Evolutionary conservation across 2,113 vertebrate genomes (phyloP), one percentile per base, ranked within the genome.

Genomic region (Epinephelus moara): DNA sequence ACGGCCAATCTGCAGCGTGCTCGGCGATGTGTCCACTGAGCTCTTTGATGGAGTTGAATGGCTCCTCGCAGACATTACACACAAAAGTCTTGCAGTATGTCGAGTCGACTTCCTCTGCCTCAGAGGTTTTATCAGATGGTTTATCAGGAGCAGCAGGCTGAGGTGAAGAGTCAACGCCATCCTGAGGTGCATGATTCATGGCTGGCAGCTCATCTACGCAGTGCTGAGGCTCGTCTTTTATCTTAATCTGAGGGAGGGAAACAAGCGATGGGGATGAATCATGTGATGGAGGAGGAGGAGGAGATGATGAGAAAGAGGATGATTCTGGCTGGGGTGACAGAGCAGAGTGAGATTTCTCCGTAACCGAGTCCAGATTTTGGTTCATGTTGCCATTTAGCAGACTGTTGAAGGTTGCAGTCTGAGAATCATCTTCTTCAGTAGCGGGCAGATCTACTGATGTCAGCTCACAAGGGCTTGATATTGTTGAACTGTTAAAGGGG

Each of bases 21-120:
- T 95, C 82, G 12, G 94, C 82, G 70, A 98, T 96, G 90, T 99
- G 98, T 67, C 97, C 97, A 4, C 96, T 96, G 72, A 99, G 97
- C 85, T 98, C 97, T 92, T 99, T 99, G 92, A 99, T 99, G 78
- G 98, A 98, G 79, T 94, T 92, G 59, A 98, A 99, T 45, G 98
- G 97, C 74, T 95, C 95, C 86, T 99, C 96, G 25, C 98, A 99
- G 75, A 99, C 98, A 63, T 99, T 99, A 90, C 98, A 99, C 85
- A 98, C 96, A 91, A 99, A 99, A 69, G 92, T 97, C 94, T 97
- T 99, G 89, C 90, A 96, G 89, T 98, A 99, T 0, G 93, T 92
- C 12, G 94, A 94, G 60, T 95, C 92, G 0, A 64, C 42, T 14
- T 88, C 85, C n/a, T 92, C 87, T 1, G n/a, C 75, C 42, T 91